Conservation (phyloP, 1,140 invertebrate species). For the Wasmannia auropunctata region DNA sequence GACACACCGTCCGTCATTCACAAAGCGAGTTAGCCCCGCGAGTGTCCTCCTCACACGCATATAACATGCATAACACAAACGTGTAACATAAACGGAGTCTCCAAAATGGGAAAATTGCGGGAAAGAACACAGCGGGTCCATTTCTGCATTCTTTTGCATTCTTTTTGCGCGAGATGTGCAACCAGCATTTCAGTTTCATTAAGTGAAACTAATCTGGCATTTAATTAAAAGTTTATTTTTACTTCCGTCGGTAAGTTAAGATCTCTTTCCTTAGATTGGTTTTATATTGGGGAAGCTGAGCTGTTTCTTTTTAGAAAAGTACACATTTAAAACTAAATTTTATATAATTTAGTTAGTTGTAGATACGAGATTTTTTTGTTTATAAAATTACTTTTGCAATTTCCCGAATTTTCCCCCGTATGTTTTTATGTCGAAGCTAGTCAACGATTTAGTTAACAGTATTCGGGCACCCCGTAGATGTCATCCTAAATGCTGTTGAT, state of each 20-base stretch:
- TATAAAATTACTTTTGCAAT: not conserved
- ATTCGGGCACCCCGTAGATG: slow-evolving; percentile 19
- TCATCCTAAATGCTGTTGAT: slow-evolving; percentile 13
- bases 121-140: not conserved
- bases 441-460: not conserved
- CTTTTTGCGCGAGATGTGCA: not conserved
- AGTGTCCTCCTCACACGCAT: slow-evolving; percentile 4
- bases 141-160: not conserved
- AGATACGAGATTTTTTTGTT: not conserved
- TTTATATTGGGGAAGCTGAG: not conserved
- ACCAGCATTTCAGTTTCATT: not conserved
- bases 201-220: not conserved
- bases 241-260: no score
- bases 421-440: not conserved
- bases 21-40: slow-evolving; percentile 19
- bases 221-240: not conserved
- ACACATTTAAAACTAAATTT: not conserved
- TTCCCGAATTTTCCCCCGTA: slow-evolving; percentile 17
- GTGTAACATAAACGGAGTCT: not conserved
- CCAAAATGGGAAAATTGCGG: not conserved
- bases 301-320: not conserved
- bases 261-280: not conserved
- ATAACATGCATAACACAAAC: not conserved
- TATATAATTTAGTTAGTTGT: not conserved
- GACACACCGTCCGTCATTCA: not conserved